phyloP scores from a whole-genome alignment of 2,888 invertebrate species.

The Sesia bembeciformis region DNA sequence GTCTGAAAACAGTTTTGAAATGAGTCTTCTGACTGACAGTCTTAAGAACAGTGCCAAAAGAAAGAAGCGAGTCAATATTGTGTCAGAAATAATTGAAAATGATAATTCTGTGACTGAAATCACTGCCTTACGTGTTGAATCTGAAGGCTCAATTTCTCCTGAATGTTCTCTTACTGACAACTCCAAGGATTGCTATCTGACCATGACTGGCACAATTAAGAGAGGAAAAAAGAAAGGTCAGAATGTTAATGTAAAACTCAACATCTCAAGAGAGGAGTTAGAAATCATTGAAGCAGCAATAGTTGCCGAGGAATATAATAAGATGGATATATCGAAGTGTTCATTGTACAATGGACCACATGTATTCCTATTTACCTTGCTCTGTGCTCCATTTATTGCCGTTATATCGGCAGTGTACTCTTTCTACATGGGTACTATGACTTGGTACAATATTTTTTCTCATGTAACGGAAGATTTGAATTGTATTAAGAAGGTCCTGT shows the following conservation, averaged over 20 bases:
- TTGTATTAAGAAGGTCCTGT: conserved; percentile 74
- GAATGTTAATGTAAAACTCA: conserved; percentile 81
- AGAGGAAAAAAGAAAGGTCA: conserved; percentile 82
- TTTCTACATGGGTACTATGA: conserved; percentile 83
- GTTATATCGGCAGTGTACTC: conserved; percentile 78
- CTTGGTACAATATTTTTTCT: conserved; percentile 84
- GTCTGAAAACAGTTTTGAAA: conserved; percentile 66
- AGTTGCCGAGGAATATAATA: conserved; percentile 72
- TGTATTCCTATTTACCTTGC: conserved; percentile 76
- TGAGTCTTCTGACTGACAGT: conserved; percentile 58
- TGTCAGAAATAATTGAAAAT: conserved; percentile 59
- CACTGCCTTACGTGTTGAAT: conserved; percentile 47
- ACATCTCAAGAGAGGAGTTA: conserved; percentile 81
- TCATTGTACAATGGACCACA: conserved; percentile 77
- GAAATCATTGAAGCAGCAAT: conserved; percentile 79
- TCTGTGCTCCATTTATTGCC: conserved; percentile 80
- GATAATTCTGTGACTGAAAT: conserved; percentile 60
- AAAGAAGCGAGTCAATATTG: conserved; percentile 78
- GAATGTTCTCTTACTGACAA: conserved; percentile 72
- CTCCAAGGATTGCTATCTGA: conserved; percentile 76
- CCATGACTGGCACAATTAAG: conserved; percentile 83
- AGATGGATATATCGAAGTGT: conserved; percentile 72
- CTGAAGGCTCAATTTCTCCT: conserved; percentile 68
- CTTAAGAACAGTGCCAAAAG: conserved; percentile 61
- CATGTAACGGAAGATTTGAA: conserved; percentile 80